phyloP scores from a whole-genome alignment of 2,888 invertebrate genomes.

The Noctua janthe region DNA sequence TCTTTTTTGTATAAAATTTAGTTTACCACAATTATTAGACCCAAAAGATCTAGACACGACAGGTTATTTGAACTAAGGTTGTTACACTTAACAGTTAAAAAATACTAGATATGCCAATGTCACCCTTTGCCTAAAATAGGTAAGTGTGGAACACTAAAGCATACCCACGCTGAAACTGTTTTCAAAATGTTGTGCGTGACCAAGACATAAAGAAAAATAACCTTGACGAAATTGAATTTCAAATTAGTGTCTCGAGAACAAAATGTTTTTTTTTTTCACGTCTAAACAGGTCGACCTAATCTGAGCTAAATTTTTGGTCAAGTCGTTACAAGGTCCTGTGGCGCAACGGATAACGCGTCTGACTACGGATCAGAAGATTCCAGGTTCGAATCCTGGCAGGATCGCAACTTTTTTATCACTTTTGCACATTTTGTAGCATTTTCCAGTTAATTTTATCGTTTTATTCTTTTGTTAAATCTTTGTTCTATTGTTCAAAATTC shows the following conservation, averaged over 20 bases:
- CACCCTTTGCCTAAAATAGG: constrained; percentile 10
- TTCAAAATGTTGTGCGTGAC: constrained; percentile 22
- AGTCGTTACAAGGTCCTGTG: constrained; percentile 82
- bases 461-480: neutral
- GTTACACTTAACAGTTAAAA: constrained; percentile 13
- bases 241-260: constrained; percentile 9
- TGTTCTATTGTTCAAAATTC: neutral
- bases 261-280: neutral
- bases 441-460: neutral
- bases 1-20: neutral
- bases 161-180: constrained; percentile 7
- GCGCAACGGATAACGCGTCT: constrained; percentile 93
- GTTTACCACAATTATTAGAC: neutral
- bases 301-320: neutral
- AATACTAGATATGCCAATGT: neutral
- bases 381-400: constrained; percentile 92
- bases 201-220: constrained; percentile 15
- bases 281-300: neutral
- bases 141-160: constrained; percentile 15
- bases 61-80: constrained; percentile 10
- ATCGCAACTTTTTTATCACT: constrained; percentile 63
- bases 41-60: neutral
- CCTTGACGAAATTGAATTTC: constrained; percentile 43
- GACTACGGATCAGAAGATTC: constrained; percentile 93
- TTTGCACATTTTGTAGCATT: neutral